Conservation (phyloP, 2,888 invertebrate genomes). For the Drosophila greeni region DNA sequence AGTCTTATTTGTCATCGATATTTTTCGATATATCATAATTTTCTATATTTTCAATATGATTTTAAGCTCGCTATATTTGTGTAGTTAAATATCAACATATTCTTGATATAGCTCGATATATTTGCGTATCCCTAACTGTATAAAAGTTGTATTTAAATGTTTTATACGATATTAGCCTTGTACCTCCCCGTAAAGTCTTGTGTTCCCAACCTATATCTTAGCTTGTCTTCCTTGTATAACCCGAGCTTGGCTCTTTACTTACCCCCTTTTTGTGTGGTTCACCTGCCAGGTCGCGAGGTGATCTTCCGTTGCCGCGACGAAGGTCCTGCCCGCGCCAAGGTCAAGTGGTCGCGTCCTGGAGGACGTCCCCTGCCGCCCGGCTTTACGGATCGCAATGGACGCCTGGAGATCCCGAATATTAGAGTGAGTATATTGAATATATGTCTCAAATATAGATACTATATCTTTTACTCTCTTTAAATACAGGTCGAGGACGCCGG, state of each 20-base stretch:
- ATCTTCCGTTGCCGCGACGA: constrained; percentile 96
- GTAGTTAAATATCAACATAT: not conserved
- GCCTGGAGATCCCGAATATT: constrained; percentile 91
- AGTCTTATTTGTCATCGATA: too few relatives aligned
- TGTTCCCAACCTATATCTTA: not conserved
- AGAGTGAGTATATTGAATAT: constrained; percentile 81
- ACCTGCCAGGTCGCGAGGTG: constrained; percentile 89
- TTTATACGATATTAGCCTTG: constrained; percentile 1
- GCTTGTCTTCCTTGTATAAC: constrained; percentile 4
- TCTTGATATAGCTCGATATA: too few relatives aligned
- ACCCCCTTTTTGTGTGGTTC: too few relatives aligned
- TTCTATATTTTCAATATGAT: too few relatives aligned
- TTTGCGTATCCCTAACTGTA: not conserved
- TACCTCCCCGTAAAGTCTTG: constrained; percentile 1
- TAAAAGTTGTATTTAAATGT: not conserved
- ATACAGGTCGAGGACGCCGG: constrained; percentile 86
- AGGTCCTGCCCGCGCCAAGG: constrained; percentile 86
- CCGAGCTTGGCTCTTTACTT: constrained; percentile 4
- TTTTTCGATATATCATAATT: too few relatives aligned
- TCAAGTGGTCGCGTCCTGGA: constrained; percentile 87
- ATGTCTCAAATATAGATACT: too few relatives aligned
- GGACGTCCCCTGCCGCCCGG: constrained; percentile 86
- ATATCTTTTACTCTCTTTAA: too few relatives aligned
- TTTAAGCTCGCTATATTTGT: too few relatives aligned
- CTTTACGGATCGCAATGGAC: constrained; percentile 86